These are phyloP conservation scores for Lepidocyrtinus sp. DNA, from an alignment of 2,888 invertebrate genomes.

Conservation along the genomic window DNA sequence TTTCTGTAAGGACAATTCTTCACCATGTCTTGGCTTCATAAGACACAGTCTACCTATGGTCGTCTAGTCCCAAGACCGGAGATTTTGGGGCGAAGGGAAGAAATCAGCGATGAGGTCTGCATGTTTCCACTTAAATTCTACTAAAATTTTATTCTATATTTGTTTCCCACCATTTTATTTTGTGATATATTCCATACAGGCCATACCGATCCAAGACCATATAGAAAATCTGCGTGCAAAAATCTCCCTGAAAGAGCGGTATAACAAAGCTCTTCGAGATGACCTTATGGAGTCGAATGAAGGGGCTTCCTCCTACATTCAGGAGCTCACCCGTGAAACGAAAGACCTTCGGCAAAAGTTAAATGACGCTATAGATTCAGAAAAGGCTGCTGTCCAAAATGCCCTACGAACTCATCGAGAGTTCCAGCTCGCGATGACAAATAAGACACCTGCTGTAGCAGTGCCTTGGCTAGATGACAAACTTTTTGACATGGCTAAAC, in stretches of 20 bases:
- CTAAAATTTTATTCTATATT: no score
- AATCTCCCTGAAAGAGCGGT: slow-evolving; percentile 67
- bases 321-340: slow-evolving; percentile 64
- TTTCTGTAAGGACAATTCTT: not conserved
- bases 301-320: slow-evolving; percentile 64
- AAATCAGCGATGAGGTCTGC: slow-evolving; percentile 63
- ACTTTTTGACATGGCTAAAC: slow-evolving; percentile 67
- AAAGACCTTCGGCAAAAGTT: slow-evolving; percentile 63
- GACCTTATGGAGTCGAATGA: slow-evolving; percentile 66
- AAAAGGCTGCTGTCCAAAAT: slow-evolving; percentile 67
- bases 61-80: slow-evolving; percentile 62
- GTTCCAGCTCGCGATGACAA: slow-evolving; percentile 67
- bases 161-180: no score
- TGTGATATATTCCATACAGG: no score
- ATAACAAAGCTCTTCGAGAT: slow-evolving; percentile 67
- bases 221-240: slow-evolving; percentile 69
- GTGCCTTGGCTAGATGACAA: slow-evolving; percentile 69
- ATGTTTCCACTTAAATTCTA: no score
- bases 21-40: slow-evolving; percentile 60
- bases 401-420: slow-evolving; percentile 65
- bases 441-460: slow-evolving; percentile 61
- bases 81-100: slow-evolving; percentile 29
- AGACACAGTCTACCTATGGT: slow-evolving; percentile 62
- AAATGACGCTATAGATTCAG: slow-evolving; percentile 65
- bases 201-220: slow-evolving; percentile 67